These are phyloP conservation scores for Burhinus oedicnemus DNA, from an alignment of 2,113 vertebrate species.

Conservation along the genomic window DNA sequence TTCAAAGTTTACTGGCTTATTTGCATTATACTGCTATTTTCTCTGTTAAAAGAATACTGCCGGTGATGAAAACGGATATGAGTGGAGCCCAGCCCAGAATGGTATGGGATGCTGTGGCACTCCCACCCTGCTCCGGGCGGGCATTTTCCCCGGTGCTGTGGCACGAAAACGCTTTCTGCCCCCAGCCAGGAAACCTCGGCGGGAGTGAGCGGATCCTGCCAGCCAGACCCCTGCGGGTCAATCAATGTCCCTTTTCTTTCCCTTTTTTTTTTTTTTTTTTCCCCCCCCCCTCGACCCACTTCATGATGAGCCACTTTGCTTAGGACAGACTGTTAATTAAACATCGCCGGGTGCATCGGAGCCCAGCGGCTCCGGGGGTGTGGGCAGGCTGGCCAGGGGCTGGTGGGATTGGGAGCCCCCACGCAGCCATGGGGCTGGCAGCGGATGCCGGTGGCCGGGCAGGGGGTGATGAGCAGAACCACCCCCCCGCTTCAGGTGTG, in stretches of 20 bases:
- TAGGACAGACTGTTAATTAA: conserved; percentile 35
- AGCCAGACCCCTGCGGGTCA: neutral
- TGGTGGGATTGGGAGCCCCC: too few relatives aligned
- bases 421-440: neutral
- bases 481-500: too few relatives aligned
- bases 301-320: neutral
- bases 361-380: neutral
- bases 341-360: neutral
- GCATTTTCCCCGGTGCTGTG: neutral
- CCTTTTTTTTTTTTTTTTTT: neutral
- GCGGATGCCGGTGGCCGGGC: conserved; percentile 43
- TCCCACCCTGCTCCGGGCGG: too few relatives aligned
- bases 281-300: neutral
- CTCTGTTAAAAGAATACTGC: too few relatives aligned
- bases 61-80: neutral
- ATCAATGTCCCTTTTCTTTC: neutral
- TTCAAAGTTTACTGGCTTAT: neutral
- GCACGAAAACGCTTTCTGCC: neutral
- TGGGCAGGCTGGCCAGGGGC: too few relatives aligned
- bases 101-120: accelerated
- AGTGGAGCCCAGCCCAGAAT: neutral
- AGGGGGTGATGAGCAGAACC: neutral
- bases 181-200: neutral
- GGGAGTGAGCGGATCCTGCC: neutral
- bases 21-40: neutral